phyloP scores from a whole-genome alignment of 2,113 vertebrate genomes.

The Ciconia boyciana region DNA sequence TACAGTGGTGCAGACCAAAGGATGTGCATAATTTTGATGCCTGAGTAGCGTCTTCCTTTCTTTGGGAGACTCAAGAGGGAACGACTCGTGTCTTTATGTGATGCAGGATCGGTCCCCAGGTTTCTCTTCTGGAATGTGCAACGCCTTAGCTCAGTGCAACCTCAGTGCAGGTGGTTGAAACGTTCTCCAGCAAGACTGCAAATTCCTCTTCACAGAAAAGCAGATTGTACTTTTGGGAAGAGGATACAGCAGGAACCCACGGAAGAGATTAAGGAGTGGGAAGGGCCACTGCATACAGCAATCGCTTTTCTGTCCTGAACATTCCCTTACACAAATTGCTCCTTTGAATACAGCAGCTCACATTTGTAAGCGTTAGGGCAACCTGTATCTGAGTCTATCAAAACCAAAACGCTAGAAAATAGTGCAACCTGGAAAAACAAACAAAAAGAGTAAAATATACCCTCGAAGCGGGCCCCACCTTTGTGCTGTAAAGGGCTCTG shows the following conservation, averaged over 20 bases:
- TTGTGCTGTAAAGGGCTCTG: neutral
- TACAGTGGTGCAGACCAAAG: neutral
- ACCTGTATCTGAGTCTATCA: neutral
- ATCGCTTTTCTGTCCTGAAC: neutral
- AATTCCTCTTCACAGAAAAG: neutral
- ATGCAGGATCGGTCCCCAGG: neutral
- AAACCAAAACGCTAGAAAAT: neutral
- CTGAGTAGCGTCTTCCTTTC: neutral
- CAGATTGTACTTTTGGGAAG: neutral
- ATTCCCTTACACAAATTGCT: neutral
- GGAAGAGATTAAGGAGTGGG: neutral
- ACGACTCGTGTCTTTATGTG: neutral
- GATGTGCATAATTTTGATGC: neutral
- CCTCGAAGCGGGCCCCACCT: neutral
- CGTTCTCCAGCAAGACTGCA: neutral
- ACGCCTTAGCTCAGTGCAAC: neutral
- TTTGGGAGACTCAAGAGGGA: neutral
- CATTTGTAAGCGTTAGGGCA: neutral
- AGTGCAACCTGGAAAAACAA: neutral
- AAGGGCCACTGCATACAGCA: neutral
- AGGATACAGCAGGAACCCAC: neutral
- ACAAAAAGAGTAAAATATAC: neutral
- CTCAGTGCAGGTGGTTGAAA: neutral
- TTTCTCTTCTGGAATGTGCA: neutral
- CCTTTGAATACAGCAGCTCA: neutral